Base-by-base conservation (phyloP, 2,113 vertebrate species). In the Pelobates fuscus region DNA sequence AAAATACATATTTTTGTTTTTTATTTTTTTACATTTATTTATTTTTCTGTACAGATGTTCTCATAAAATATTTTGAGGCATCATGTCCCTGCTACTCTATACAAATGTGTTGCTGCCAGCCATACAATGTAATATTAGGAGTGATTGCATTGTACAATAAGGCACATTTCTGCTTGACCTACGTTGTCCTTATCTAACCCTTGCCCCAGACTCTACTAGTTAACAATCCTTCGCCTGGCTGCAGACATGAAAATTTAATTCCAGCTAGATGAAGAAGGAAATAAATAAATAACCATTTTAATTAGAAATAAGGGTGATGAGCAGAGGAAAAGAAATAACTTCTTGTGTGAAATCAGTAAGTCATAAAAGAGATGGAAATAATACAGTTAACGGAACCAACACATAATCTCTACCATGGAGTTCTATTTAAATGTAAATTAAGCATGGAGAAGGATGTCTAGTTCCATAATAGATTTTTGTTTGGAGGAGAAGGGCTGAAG, bases 341-440 rank as follows among this genome's bases (percentile, higher is more conserved):
- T 61, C 27, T 77, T 71, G 64, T 79, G 72, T 78, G 64, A 78
- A 74, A 65, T 58, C 59, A 72, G 30, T 44, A 68, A 68, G 73
- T 77, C 73, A 77, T 77, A 77, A 68, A 77, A 18, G 26, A 26
- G 57, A 79, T 55, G 49, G 49, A 78, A 74, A 78, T 62, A 72
- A 75, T 78, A 78, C 79, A 67, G 64, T 85, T 80, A 87, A 80
- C 67, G 81, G 61, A 81, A 83, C 59, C 65, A 79, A 71, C 75
- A 82, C 82, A 80, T 82, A 86, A 83, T 83, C 66, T 79, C 78
- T 0, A 5, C 44, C 61, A 78, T 77, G 70, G 80, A 82, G 82
- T 79, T 84, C 81, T 79, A 87, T 86, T 87, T 88, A 87, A 84
- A 88, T 87, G 84, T 84, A 88, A 87, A 89, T 87, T 79, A 85